Evolutionary conservation across 1,140 invertebrate species (phyloP), one percentile per base, ranked within the genome.

Genomic region (Tyrophagus putrescentiae): DNA sequence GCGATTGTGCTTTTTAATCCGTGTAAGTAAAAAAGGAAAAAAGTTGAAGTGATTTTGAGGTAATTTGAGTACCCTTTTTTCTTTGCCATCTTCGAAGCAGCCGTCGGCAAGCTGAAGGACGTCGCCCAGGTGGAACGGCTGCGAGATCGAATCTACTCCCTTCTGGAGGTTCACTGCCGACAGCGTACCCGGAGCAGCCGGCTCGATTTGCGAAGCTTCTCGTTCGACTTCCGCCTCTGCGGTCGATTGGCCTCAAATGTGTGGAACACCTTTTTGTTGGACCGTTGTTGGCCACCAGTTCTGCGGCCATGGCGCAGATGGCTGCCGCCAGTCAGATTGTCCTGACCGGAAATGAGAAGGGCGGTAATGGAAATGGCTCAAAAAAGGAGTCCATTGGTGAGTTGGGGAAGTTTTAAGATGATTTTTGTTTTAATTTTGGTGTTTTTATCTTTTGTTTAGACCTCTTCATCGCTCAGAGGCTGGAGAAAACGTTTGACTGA

Each of bases 1-100:
- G 84, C 89, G 50, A 93, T 98, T 69, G 87, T 98, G 64, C 80
- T 98, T 25, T 96, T 91, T 71, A 97, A 98, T 78, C 90, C 92
- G 65, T 85, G 79, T 80, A 68, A 62, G 29, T 52, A 48, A n/a
- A 48, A 7, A n/a, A 6, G 31, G 5, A 7, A 7, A n/a, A 6
- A 6, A 48, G n/a, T 7, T 48, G 44, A 7, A 6, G 5, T 5
- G 13, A 6, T 6, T n/a, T 48, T 27, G n/a, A 7, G n/a, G 18
- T 7, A 48, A 7, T 27, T 48, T 48, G 31, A n/a, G 25, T 27
- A 6, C 31, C 31, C 23, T 6, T 48, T n/a, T n/a, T 48, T 48
- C 23, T 64, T 53, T 41, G n/a, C 34, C 23, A 48, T 48, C 32
- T 36, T 13, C n/a, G n/a, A 77, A 76, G 56, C 72, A 81, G 93